Conservation (phyloP, 2,797 vertebrate genomes). For the Microctenopoma lineatum region DNA sequence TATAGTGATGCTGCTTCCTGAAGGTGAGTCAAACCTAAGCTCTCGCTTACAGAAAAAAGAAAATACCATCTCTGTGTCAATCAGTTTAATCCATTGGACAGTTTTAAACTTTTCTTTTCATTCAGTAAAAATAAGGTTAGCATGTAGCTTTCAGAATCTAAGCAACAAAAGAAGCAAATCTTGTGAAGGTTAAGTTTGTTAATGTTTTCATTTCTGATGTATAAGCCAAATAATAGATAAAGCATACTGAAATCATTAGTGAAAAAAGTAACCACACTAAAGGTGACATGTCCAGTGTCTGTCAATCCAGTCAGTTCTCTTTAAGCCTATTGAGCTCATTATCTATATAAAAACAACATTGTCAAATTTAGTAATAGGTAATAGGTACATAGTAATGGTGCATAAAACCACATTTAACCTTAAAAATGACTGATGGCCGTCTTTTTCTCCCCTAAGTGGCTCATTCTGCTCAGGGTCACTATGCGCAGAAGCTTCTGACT, state of each 20-base stretch:
- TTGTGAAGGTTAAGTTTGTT: neutral
- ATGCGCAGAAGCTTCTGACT: conserved; percentile 91
- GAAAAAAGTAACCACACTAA: neutral
- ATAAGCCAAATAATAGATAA: too few species aligned
- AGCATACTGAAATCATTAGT: neutral
- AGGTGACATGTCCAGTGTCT: neutral
- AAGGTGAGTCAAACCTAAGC: conserved; percentile 68
- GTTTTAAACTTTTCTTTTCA: too few species aligned
- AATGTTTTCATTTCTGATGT: neutral
- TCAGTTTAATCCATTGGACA: neutral
- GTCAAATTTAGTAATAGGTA: too few species aligned
- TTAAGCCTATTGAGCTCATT: neutral
- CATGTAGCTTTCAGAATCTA: neutral
- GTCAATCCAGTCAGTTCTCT: too few species aligned
- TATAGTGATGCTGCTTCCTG: conserved; percentile 70
- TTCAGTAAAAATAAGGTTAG: neutral
- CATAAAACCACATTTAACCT: neutral
- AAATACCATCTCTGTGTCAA: neutral
- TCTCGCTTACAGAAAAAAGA: neutral
- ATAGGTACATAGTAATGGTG: neutral
- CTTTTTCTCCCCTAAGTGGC: conserved; percentile 71
- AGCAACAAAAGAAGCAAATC: neutral
- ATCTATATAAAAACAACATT: neutral
- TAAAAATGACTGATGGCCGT: neutral
- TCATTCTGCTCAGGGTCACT: conserved; percentile 90